Evolutionary conservation across 2,113 vertebrate species (phyloP), one percentile per base, ranked within the genome.

Genomic region (Ceuthmochares aereus): DNA sequence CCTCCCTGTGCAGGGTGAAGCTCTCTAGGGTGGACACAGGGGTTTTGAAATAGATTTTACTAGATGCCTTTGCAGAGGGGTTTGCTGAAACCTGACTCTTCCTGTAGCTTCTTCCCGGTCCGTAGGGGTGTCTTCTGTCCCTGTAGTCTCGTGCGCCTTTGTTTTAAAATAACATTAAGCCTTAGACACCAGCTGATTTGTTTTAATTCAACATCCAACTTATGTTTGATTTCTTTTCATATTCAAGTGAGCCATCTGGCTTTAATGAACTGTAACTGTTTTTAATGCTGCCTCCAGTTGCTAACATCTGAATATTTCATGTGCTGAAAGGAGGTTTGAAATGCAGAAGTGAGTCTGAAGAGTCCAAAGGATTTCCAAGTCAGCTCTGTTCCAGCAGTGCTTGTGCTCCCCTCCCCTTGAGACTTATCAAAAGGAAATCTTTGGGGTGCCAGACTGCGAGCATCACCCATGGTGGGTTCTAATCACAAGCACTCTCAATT

Each of bases 181-280:
- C 73, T 96, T 84, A 96, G 85, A 91, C 93, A 59, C 92, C 92
- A 94, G 82, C 93, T 94, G 89, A 95, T 97, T 93, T 95, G 75
- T 82, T 97, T 97, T 90, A 94, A 93, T 94, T 97, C 87, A 94
- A 63, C 95, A 95, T 92, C 94, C 59, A 94, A 84, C 92, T 96
- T 97, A 76, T 40, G 90, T 96, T 96, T 95, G 86, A 77, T 96
- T 96, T 97, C 96, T 96, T 95, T 96, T 96, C 88, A 78, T 97
- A 86, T 95, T 97, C 94, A 95, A 96, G 96, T 96, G 94, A 96
- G 93, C 96, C 96, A 96, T 93, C 86, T 96, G 91, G 90, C 96
- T 97, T 97, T 96, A 97, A 96, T 95, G 76, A 97, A 97, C 92
- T 96, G 77, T 94, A 94, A 96, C 96, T 96, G 93, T 74, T 95